Evolutionary conservation across 2,888 invertebrate species (phyloP), one percentile per base, ranked within the genome.

Genomic region (Sipha maydis): DNA sequence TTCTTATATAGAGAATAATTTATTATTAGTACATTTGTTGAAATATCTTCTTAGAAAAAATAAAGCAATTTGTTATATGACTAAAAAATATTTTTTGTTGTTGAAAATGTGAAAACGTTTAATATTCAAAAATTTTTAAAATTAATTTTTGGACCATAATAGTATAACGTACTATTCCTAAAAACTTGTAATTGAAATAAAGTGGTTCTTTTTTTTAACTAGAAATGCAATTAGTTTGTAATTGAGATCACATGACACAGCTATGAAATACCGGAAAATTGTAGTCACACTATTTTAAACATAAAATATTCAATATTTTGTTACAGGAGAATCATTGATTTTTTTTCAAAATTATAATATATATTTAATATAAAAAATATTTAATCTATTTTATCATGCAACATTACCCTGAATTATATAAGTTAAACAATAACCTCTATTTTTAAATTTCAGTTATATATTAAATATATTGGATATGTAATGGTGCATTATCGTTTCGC

Each of bases 401-500:
- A 56, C 56, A 21, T 56, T 56, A 56, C 56, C 56, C 56, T 21
- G 56, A 56, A 56, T 56, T 19, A 56, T 56, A 56, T 25, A 7
- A 21, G 19, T 61, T 25, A 61, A 61, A 25, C 61, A 61, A 25
- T 61, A 61, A 61, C 61, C 21, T 61, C 7, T 61, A 61, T 61
- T 61, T 34, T 61, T 61, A 61, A 61, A 61, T 61, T 61, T 21
- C 61, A 25, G 25, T 61, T 61, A 21, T 25, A 25, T 61, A 61
- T 25, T 61, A 61, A 61, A 19, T 61, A 61, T 61, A 61, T 61
- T 61, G 61, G 25, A 61, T 61, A 9, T 61, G 79, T 79, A 34
- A 79, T 14, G 79, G 79, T 79, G 56, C 31, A n/a, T 79, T 79
- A 14, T 31, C 14, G 48, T 19, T 77, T 48, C 19, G 48, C 77